phyloP scores from a whole-genome alignment of 2,797 vertebrate species.

The Nothura maculosa region DNA sequence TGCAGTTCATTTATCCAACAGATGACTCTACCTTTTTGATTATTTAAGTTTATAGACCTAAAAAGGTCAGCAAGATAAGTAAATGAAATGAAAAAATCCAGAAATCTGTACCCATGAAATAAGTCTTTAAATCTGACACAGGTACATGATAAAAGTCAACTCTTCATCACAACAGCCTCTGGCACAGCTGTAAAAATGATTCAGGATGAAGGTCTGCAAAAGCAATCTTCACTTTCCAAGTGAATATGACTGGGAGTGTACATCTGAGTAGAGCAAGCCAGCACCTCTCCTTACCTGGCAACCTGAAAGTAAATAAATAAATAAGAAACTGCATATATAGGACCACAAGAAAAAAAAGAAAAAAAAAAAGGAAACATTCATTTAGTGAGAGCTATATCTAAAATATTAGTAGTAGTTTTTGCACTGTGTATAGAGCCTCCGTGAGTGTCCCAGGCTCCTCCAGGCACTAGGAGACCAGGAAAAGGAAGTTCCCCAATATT shows the following conservation, averaged over 20 bases:
- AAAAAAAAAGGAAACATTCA: not conserved
- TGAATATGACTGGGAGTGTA: not conserved
- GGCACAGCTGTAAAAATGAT: not conserved
- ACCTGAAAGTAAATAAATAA: not conserved
- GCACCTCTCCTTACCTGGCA: not conserved
- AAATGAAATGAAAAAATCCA: not conserved
- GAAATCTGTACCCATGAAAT: not conserved
- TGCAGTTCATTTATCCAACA: not conserved
- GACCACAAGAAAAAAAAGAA: not conserved
- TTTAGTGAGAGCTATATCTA: rapidly evolving
- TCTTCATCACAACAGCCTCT: not conserved
- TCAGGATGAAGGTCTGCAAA: not conserved
- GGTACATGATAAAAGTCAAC: not conserved
- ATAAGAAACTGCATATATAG: not conserved
- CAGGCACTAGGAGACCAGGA: not conserved
- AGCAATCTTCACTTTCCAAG: not conserved
- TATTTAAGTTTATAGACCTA: not conserved
- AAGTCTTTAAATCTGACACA: not conserved
- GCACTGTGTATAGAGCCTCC: not conserved
- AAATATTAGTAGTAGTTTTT: not conserved
- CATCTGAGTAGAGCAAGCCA: not conserved
- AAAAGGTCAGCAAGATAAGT: not conserved
- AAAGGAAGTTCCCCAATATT: not conserved
- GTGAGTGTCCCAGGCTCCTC: not conserved
- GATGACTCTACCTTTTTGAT: not conserved